These are phyloP conservation scores for Forficula auricularia DNA, from an alignment of 1,140 invertebrate species.

Conservation along the genomic window DNA sequence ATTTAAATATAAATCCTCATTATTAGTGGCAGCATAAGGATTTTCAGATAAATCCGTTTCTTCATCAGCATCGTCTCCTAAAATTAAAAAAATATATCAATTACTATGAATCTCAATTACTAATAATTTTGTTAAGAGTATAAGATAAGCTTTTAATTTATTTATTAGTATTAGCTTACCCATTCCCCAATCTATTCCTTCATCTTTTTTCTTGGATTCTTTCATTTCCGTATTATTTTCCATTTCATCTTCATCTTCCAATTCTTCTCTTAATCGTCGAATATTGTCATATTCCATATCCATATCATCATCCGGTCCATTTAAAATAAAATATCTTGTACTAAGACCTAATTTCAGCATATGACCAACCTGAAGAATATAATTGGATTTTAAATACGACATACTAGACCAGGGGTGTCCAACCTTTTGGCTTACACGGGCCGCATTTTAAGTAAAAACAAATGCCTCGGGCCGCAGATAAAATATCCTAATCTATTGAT, in stretches of 20 bases:
- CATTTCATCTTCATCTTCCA: constrained; percentile 28
- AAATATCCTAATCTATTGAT: too few relatives aligned
- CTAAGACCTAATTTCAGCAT: constrained; percentile 84
- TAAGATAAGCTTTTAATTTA: constrained; percentile 1
- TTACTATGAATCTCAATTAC: not conserved
- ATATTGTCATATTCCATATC: constrained; percentile 79
- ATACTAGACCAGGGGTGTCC: not conserved
- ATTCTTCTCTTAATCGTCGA: constrained; percentile 38
- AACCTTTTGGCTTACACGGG: not conserved
- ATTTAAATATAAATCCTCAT: constrained; percentile 77
- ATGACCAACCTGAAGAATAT: constrained; percentile 51
- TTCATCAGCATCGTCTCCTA: constrained; percentile 73
- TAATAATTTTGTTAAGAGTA: not conserved
- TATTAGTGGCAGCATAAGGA: constrained; percentile 58
- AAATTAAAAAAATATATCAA: constrained; percentile 6
- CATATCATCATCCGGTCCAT: constrained; percentile 67
- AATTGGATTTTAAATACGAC: not conserved
- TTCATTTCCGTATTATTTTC: constrained; percentile 25
- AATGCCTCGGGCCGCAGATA: too few relatives aligned
- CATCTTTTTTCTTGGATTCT: constrained; percentile 32
- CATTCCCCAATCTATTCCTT: constrained; percentile 83
- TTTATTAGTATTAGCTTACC: constrained; percentile 28
- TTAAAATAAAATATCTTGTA: constrained; percentile 63
- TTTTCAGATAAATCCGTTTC: constrained; percentile 64
- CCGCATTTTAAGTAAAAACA: too few relatives aligned